Percentiles rank a stretch among this genome's conserved stretches.
phyloP scores from a whole-genome alignment of 2,113 vertebrate genomes.

The Prunella himalayana region DNA sequence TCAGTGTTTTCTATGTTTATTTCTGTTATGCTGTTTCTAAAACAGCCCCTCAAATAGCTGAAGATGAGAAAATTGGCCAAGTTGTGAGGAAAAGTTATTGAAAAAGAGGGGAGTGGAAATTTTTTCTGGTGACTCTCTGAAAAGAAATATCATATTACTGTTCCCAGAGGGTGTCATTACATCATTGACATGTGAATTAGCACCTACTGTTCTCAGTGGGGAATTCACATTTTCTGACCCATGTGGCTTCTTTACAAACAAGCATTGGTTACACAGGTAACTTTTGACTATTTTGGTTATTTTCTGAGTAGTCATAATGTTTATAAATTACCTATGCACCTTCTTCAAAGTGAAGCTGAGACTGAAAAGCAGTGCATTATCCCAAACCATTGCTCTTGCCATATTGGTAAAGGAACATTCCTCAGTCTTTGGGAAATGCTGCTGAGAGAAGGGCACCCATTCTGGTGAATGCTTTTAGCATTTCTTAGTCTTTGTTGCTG shows the following conservation, averaged over 20 bases:
- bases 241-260: not conserved
- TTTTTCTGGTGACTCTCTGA: not conserved
- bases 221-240: not conserved
- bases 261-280: not conserved
- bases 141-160: not conserved
- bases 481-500: not conserved
- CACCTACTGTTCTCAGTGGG: not conserved
- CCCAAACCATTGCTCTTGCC: not conserved
- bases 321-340: not conserved
- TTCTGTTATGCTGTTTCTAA: not conserved
- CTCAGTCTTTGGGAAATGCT: not conserved
- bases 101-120: not conserved
- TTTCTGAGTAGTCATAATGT: not conserved
- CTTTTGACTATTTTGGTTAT: not conserved
- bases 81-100: not conserved
- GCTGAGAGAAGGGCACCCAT: not conserved
- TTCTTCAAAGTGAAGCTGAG: not conserved
- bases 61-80: not conserved
- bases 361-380: not conserved
- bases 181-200: not conserved
- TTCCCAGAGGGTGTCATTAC: not conserved
- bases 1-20: not conserved
- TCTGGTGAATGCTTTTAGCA: not conserved
- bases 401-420: not conserved
- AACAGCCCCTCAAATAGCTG: not conserved